Conservation (phyloP, 2,113 vertebrate genomes). For the Enhydra lutris region DNA sequence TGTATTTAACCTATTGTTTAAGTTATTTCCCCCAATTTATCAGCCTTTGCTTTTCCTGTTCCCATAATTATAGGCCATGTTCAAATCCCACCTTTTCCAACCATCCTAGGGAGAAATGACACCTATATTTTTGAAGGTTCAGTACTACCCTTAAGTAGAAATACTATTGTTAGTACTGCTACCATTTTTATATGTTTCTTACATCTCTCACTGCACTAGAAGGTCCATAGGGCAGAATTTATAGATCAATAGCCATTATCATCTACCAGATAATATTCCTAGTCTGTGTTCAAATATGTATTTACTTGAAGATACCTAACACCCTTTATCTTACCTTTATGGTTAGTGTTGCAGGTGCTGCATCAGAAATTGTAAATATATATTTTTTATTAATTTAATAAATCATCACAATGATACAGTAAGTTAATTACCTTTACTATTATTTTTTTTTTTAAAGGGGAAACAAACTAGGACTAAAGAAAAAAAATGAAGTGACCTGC, state of each 20-base stretch:
- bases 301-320: background rate
- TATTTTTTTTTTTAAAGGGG: background rate
- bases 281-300: background rate
- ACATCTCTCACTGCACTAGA: background rate
- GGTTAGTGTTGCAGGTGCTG: background rate
- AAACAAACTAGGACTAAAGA: background rate
- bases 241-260: background rate
- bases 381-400: background rate
- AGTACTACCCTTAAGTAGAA: background rate
- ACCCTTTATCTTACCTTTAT: background rate
- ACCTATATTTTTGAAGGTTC: background rate
- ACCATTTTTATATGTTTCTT: background rate
- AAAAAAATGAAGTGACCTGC: background rate
- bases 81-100: background rate
- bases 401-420: background rate
- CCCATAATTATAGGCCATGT: too few relatives aligned
- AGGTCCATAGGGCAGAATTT: background rate
- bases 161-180: background rate
- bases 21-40: background rate
- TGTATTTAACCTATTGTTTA: background rate
- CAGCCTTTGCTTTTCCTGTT: background rate
- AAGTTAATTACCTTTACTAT: background rate
- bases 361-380: background rate
- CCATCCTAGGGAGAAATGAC: background rate
- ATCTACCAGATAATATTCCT: background rate